Base-by-base conservation (phyloP, 2,113 vertebrate species). In the Oncorhynchus mykiss region DNA sequence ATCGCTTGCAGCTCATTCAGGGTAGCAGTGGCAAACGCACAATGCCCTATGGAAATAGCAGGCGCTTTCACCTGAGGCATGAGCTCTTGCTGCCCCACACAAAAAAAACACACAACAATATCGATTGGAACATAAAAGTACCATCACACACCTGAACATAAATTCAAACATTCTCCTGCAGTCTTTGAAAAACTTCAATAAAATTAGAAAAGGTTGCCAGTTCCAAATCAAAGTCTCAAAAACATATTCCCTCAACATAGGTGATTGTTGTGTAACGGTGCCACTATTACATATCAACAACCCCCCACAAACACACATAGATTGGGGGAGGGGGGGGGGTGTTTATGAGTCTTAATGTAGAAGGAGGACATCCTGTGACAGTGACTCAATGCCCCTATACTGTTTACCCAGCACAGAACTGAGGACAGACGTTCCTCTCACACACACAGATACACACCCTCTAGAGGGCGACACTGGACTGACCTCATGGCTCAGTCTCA, bases 331-430 rank as follows among this genome's bases (percentile, higher is more conserved):
- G 5, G 31, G 31, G 31, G 29, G 8, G 16, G 16, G 51, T 18
- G 51, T 18, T 54, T 54, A 54, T 54, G 51, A 16, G 16, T 54
- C 2, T 82, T 85, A 91, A 87, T 93, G 83, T 79, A 88, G 94
- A 96, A 95, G 95, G 95, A 95, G 95, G 94, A 95, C 94, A 94
- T 97, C 95, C 95, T 96, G 92, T 94, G 92, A 94, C 93, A 94
- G 94, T 91, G 95, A 95, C 95, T 95, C 96, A 93, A 91, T 92
- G 91, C 94, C 90, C 79, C 80, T 93, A 91, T 91, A 92, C 93
- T 94, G 94, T 95, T 95, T 95, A 94, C 94, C 94, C 74, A 77
- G 94, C 93, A 91, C 89, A 90, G 90, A 93, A 89, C 84, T 57
- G 69, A 81, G 84, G 91, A 93, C 89, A 85, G 86, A 84, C 93